Conservation (phyloP, 2,888 invertebrate species). For the Prosapia bicincta region DNA sequence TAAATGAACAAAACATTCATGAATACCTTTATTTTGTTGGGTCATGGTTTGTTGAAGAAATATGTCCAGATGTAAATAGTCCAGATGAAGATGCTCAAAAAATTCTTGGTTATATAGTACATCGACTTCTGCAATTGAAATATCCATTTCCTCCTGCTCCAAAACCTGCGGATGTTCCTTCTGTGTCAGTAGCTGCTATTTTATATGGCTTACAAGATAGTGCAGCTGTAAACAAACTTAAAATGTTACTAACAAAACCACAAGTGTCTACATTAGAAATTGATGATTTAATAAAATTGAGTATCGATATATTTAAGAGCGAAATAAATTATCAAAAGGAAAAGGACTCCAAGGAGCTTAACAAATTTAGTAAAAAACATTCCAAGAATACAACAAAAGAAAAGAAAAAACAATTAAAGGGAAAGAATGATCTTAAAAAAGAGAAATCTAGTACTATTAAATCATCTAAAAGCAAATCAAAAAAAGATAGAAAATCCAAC, state of each 20-base stretch:
- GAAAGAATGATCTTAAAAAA: not conserved
- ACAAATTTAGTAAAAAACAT: not conserved
- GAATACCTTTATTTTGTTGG: conserved; percentile 54
- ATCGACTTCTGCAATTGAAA: conserved; percentile 52
- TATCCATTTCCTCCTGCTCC: conserved; percentile 48
- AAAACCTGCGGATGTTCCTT: conserved; percentile 47
- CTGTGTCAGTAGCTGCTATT: conserved; percentile 45
- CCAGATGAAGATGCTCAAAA: conserved; percentile 47
- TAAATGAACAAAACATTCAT: conserved; percentile 55
- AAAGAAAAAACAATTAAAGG: not conserved
- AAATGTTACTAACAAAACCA: conserved; percentile 46
- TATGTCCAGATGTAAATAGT: conserved; percentile 48
- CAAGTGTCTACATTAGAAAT: conserved; percentile 50
- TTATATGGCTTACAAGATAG: conserved; percentile 50
- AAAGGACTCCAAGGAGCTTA: not conserved
- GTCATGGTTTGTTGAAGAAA: conserved; percentile 53
- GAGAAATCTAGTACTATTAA: not conserved
- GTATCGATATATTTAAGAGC: conserved; percentile 46
- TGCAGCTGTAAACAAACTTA: conserved; percentile 48
- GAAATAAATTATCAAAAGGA: not conserved
- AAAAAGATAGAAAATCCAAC: not conserved
- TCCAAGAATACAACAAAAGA: not conserved
- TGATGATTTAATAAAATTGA: conserved; percentile 56
- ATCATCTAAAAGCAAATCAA: not conserved
- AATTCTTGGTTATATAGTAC: conserved; percentile 54